These are phyloP conservation scores for Diadophis punctatus DNA, from an alignment of 2,113 vertebrate genomes.

Conservation along the genomic window DNA sequence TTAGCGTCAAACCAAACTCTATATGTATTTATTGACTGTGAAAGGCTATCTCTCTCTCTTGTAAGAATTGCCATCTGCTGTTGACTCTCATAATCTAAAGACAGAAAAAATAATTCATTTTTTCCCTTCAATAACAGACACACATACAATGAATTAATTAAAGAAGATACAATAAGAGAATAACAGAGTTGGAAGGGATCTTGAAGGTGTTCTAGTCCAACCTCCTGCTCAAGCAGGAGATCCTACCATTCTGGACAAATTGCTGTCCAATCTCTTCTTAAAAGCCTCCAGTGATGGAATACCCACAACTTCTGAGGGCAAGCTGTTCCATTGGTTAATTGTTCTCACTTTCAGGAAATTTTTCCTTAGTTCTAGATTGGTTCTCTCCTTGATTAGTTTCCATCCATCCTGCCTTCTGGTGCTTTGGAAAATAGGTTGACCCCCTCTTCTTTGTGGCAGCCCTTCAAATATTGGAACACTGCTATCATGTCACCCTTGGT, in stretches of 20 bases:
- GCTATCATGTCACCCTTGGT: neutral
- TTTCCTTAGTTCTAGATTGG: too few species aligned
- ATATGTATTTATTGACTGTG: conserved; percentile 62
- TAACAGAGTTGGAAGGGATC: neutral
- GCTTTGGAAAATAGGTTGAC: too few species aligned
- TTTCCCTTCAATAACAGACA: conserved; percentile 25
- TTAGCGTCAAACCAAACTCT: conserved; percentile 63
- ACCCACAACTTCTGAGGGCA: neutral
- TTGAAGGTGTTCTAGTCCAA: neutral
- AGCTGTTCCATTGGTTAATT: neutral
- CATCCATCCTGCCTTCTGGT: too few species aligned
- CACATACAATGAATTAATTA: neutral
- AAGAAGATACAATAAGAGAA: neutral
- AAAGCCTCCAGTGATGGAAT: neutral
- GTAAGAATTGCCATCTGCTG: conserved; percentile 78
- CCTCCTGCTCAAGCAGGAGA: neutral
- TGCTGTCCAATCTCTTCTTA: neutral
- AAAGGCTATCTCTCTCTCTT: conserved; percentile 77
- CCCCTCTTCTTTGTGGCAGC: too few species aligned
- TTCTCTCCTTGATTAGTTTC: too few species aligned
- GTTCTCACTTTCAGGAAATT: neutral
- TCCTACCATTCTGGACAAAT: neutral
- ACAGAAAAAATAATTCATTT: conserved; percentile 20
- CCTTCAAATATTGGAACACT: neutral
- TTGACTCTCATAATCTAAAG: conserved; percentile 80